Evolutionary conservation across 2,113 vertebrate genomes (phyloP).

Genomic region (Salvelinus namaycush): DNA sequence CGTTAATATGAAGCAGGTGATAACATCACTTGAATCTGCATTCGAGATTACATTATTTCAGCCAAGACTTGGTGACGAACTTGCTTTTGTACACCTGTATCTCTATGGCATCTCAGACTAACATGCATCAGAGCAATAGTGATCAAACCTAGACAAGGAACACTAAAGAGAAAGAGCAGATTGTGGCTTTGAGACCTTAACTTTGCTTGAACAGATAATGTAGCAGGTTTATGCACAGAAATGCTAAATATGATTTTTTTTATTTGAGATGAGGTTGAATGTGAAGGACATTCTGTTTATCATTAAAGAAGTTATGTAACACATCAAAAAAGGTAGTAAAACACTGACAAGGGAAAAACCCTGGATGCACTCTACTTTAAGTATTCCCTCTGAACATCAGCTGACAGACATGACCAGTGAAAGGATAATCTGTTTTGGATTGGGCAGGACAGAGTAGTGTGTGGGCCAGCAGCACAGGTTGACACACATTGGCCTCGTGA

Average conservation of each 20-base stretch:
- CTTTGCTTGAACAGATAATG: background rate
- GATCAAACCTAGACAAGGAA: conserved; percentile 5
- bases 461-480: conserved; percentile 13
- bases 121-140: conserved; percentile 59
- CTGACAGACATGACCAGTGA: conserved; percentile 3
- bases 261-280: background rate
- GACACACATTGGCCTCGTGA: conserved; percentile 6
- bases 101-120: conserved; percentile 16
- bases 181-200: background rate
- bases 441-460: background rate
- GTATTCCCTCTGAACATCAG: conserved; percentile 8
- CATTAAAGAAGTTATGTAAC: background rate
- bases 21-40: background rate
- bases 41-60: conserved; percentile 15
- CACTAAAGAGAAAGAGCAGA: background rate
- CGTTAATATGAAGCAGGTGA: background rate
- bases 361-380: background rate
- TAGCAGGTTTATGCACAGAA: background rate
- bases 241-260: background rate
- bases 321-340: background rate
- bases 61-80: conserved; percentile 25
- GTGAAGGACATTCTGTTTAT: background rate
- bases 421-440: conserved; percentile 27
- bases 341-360: background rate
- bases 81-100: conserved; percentile 5